Base-by-base conservation (phyloP, 2,797 vertebrate species). In the Eupleurogrammus muticus region DNA sequence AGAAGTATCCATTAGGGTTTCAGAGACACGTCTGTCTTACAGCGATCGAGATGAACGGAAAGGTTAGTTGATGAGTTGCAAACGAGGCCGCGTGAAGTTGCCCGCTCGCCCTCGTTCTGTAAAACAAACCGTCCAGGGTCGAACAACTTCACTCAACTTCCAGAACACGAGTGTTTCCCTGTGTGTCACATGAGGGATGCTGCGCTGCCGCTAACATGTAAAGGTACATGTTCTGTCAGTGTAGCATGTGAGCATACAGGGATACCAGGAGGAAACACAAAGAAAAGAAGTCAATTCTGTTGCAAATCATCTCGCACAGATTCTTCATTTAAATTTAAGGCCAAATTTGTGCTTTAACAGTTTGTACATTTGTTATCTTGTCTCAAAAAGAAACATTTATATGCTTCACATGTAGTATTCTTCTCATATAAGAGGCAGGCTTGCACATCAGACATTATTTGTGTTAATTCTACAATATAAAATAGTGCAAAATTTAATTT, bases 11-110 rank as follows among this genome's bases (percentile, higher is more conserved):
- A 53, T 20, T 71, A 34, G 53, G 47, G 11, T 9, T 48, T 68
- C 36, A 58, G 59, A 73, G 83, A 92, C 89, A 87, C 81, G 7
- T 80, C 81, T 82, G 77, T 90, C 87, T 91, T 91, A 89, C 88
- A 87, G 84, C 44, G 53, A 65, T 35, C 40, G 40, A 70, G 70
- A 87, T 76, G 66, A 77, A 82, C 65, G 51, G 34, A 77, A 70
- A 32, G 36, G 48, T 84, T 69, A 77, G 76, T 80, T 63, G 21
- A 90, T 79, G 48, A 70, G 67, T 68, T 66, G 78, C 70, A 57
- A 80, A 60, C 79, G 70, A 68, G 61, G 49, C 52, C 57, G 64
- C 10, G 87, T 89, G 85, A 93, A 90, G 89, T 82, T 90, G 75
- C 73, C 68, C 82, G 79, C 57, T 32, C 38, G 32, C 60, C n/a